Evolutionary conservation across 1,140 invertebrate species (phyloP).

Genomic region (Carcinoscorpius rotundicauda): DNA sequence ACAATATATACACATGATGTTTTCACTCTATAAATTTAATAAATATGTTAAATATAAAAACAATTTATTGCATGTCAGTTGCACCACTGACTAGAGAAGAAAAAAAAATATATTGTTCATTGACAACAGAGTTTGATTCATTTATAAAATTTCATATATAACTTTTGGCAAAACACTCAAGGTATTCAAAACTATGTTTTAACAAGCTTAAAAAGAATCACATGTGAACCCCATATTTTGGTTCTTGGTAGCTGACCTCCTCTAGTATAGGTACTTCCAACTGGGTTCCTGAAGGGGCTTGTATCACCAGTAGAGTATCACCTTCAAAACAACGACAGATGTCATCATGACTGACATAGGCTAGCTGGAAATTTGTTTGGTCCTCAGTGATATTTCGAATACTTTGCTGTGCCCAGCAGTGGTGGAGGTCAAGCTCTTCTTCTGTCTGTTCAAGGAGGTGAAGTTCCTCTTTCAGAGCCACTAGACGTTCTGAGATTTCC

Average conservation of each 20-base stretch:
- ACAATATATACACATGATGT: too few relatives aligned
- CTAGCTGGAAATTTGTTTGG: slow-evolving; percentile 51
- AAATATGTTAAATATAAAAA: too few relatives aligned
- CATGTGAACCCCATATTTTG: too few relatives aligned
- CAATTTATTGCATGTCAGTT: too few relatives aligned
- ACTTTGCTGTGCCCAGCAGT: slow-evolving; percentile 67
- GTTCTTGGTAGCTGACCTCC: slow-evolving; percentile 31
- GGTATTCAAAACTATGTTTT: too few relatives aligned
- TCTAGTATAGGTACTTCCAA: slow-evolving; percentile 49
- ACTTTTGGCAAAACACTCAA: too few relatives aligned
- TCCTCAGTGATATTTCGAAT: slow-evolving; percentile 78
- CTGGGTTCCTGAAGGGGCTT: slow-evolving; percentile 62
- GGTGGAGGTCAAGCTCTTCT: slow-evolving; percentile 55
- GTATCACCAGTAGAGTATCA: slow-evolving; percentile 55
- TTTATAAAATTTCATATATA: too few relatives aligned
- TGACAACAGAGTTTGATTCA: too few relatives aligned
- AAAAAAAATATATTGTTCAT: too few relatives aligned
- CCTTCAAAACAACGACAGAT: slow-evolving; percentile 52
- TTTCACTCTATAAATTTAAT: too few relatives aligned
- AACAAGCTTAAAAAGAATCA: too few relatives aligned
- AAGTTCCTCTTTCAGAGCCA: slow-evolving; percentile 61
- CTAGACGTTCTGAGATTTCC: slow-evolving; percentile 58
- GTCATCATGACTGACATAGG: slow-evolving; percentile 69
- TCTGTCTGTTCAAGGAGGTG: slow-evolving; percentile 62
- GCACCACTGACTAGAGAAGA: too few relatives aligned